Conservation (phyloP, 2,113 vertebrate species). For the Laticauda colubrina region DNA sequence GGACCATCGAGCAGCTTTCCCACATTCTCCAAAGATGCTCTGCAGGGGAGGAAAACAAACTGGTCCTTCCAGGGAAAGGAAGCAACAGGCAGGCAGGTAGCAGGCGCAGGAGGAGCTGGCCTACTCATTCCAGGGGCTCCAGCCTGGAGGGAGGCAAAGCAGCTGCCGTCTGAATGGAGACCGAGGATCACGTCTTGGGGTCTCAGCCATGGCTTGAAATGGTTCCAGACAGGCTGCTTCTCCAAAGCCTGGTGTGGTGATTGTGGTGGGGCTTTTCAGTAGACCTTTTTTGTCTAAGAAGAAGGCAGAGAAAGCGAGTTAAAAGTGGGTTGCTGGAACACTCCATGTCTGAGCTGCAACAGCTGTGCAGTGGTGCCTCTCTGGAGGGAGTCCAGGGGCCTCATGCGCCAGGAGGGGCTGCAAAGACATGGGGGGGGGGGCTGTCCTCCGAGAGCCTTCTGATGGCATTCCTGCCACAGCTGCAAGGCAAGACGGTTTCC, state of each 20-base stretch:
- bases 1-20: neutral
- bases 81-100: neutral
- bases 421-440: neutral
- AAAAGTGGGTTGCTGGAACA: neutral
- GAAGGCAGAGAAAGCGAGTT: neutral
- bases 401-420: neutral
- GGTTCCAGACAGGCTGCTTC: neutral
- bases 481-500: neutral
- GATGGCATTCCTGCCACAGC: neutral
- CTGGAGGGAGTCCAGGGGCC: neutral
- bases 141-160: neutral
- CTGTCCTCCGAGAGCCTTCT: neutral
- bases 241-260: neutral
- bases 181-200: neutral
- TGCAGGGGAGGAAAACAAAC: neutral
- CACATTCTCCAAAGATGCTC: neutral
- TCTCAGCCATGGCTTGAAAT: neutral
- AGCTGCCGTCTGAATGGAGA: neutral
- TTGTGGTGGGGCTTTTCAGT: neutral
- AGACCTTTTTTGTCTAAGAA: neutral
- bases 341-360: neutral
- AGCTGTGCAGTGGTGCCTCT: neutral
- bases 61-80: neutral
- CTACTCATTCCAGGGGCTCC: neutral
- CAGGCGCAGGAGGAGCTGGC: neutral